Evolutionary conservation across 2,888 invertebrate species (phyloP), one percentile per base, ranked within the genome.

Genomic region (Zygaena filipendulae): DNA sequence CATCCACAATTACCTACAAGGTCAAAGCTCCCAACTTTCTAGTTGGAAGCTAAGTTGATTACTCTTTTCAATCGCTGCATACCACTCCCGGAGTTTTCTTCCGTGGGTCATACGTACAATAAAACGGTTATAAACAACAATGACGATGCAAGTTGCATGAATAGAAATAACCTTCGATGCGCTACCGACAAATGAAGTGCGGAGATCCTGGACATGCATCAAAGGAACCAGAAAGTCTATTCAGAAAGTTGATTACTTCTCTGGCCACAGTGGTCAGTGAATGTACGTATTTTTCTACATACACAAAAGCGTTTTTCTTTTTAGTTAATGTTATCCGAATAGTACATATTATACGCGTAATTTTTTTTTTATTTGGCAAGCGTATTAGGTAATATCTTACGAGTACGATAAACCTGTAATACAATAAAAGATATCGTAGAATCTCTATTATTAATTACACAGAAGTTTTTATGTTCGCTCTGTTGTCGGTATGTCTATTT

Each of bases 1-100:
- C n/a, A n/a, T n/a, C n/a, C n/a, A n/a, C n/a, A n/a, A n/a, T n/a
- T n/a, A n/a, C n/a, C n/a, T n/a, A n/a, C n/a, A n/a, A n/a, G n/a
- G n/a, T n/a, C n/a, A n/a, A n/a, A n/a, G n/a, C n/a, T n/a, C n/a
- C 55, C 50, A 51, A 69, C 74, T 77, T 74, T 75, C 71, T 72
- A 72, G 38, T 33, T n/a, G 36, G 47, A 50, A 49, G 47, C 49
- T 50, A 47, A 45, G 49, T 57, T 68, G 67, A 75, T 72, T 68
- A 63, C 59, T 62, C 61, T 68, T 66, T 71, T 69, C 61, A 48
- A 40, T 32, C 33, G 31, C 37, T 38, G 33, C 39, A 43, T 42
- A 42, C 45, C 38, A 66, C 69, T 69, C 61, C 70, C 60, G 63
- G 67, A 57, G 63, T 66, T 64, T 51, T 44, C 51, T 55, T 59